Conservation (phyloP, 2,113 vertebrate genomes). For the Poecile atricapillus region DNA sequence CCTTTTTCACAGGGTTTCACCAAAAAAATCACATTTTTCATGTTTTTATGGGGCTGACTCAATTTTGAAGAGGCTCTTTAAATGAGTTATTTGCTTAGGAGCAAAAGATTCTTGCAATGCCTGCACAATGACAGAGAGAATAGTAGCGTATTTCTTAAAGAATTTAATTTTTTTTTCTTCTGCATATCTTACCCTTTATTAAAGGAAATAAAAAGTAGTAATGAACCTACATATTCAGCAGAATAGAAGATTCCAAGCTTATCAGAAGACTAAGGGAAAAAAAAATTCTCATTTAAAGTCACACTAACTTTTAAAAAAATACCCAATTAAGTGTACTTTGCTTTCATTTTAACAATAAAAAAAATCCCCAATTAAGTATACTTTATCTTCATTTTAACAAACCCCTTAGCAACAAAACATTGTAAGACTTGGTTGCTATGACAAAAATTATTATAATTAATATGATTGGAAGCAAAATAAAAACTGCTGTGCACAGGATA, state of each 20-base stretch:
- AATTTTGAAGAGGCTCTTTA: not conserved
- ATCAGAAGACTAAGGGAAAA: not conserved
- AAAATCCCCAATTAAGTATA: slow-evolving; percentile 28
- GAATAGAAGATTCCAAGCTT: slow-evolving; percentile 24
- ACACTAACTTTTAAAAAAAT: not conserved
- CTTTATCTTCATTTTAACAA: slow-evolving; percentile 29
- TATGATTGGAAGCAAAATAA: slow-evolving; percentile 12
- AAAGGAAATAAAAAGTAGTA: not conserved
- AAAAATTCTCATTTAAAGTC: not conserved
- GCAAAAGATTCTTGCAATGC: not conserved
- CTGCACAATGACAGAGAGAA: not conserved
- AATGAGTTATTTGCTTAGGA: not conserved
- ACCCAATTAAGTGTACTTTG: slow-evolving; percentile 31
- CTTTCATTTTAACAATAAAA: slow-evolving; percentile 6
- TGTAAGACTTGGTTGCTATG: slow-evolving; percentile 8
- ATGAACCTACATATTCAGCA: slow-evolving; percentile 13
- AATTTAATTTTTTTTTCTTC: not conserved
- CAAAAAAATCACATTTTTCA: not conserved
- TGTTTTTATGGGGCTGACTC: not conserved
- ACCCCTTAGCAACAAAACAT: slow-evolving; percentile 9
- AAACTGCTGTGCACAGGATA: not conserved
- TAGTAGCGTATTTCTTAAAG: not conserved
- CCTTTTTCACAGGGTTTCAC: not conserved
- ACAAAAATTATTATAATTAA: slow-evolving; percentile 42
- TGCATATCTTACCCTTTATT: not conserved